Conservation (phyloP, 2,888 invertebrate genomes). For the Ctenicera cuprea region DNA sequence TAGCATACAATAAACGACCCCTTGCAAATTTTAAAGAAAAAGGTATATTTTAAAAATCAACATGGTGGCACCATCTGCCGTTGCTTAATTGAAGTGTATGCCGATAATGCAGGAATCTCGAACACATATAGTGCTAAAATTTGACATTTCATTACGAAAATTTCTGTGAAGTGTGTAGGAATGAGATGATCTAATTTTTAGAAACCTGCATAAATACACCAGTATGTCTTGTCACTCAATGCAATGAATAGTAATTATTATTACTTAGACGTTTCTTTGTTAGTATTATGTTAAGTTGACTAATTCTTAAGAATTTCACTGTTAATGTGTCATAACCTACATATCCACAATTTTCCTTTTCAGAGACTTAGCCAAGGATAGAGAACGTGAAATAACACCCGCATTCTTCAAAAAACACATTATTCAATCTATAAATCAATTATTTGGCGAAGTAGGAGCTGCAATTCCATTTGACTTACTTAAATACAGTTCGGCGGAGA, state of each 20-base stretch:
- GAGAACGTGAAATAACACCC: conserved; percentile 70
- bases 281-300: conserved; percentile 66
- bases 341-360: neutral
- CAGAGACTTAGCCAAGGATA: conserved; percentile 72
- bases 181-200: no score
- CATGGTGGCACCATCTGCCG: no score
- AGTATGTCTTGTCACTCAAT: conserved; percentile 3
- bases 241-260: conserved; percentile 69
- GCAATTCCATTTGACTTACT: conserved; percentile 75
- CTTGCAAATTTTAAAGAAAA: no score
- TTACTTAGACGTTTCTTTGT: conserved; percentile 77
- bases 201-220: no score
- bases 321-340: conserved; percentile 30
- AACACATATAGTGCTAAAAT: no score
- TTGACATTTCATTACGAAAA: no score
- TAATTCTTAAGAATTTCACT: neutral
- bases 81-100: no score
- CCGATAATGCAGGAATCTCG: no score
- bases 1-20: no score
- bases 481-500: conserved; percentile 73
- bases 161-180: no score
- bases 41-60: no score
- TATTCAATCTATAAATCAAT: conserved; percentile 72
- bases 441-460: conserved; percentile 78
- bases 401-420: conserved; percentile 78